phyloP scores from a whole-genome alignment of 64 coral and sea anemone species.

The Astreopora myriophthalma region DNA sequence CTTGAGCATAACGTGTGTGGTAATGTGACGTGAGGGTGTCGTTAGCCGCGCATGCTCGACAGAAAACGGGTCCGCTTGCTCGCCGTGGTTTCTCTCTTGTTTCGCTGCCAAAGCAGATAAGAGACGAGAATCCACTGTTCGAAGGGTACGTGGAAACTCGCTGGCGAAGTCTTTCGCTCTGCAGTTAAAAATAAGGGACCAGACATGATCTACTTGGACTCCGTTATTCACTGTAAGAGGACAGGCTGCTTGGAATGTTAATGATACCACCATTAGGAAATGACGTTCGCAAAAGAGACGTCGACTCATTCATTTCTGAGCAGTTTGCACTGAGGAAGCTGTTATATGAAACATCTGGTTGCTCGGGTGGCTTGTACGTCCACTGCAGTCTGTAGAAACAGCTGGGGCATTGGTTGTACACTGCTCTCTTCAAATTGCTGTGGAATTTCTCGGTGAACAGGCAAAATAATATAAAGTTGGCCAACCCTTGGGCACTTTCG shows the following conservation, averaged over 20 bases:
- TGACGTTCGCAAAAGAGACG: neutral
- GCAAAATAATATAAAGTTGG: slow-evolving; percentile 85
- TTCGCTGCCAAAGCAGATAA: too few relatives aligned
- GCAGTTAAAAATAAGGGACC: too few relatives aligned
- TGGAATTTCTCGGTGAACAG: slow-evolving; percentile 75
- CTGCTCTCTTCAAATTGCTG: neutral
- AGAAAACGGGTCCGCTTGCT: too few relatives aligned
- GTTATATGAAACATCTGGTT: neutral
- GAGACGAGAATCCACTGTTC: too few relatives aligned
- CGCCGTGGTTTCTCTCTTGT: too few relatives aligned
- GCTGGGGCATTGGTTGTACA: neutral
- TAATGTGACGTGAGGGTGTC: too few relatives aligned
- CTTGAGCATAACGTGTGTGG: too few relatives aligned
- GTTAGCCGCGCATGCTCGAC: too few relatives aligned
- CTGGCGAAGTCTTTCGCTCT: too few relatives aligned
- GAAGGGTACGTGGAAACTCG: too few relatives aligned
- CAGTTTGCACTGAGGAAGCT: neutral
- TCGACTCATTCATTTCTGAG: neutral
- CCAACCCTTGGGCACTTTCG: slow-evolving; percentile 82
- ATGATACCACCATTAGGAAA: neutral
- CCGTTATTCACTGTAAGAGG: neutral
- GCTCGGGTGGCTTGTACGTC: neutral
- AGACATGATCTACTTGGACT: too few relatives aligned
- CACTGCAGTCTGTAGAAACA: neutral
- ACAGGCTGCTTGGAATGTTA: neutral